Evolutionary conservation across 1,140 invertebrate genomes (phyloP).

Genomic region (Meteorus sp.): DNA sequence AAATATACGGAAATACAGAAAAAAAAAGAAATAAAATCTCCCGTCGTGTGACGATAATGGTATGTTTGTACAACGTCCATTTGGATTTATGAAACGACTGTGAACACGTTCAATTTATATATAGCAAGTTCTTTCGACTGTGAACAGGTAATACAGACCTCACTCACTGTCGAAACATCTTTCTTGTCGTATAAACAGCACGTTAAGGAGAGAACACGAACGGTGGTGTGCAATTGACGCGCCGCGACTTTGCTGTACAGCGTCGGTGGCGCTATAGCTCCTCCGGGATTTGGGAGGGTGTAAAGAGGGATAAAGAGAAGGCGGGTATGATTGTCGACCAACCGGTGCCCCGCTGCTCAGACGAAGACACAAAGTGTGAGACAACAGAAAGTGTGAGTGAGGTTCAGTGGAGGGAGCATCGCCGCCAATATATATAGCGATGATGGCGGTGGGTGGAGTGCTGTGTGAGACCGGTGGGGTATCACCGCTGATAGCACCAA

Average conservation of each 20-base stretch:
- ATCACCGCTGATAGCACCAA: constrained; percentile 34
- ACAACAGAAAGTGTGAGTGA: constrained; percentile 11
- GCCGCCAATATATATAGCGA: neutral
- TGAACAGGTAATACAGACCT: too few species aligned
- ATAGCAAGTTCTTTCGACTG: too few species aligned
- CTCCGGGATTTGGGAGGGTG: too few species aligned
- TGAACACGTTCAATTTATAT: too few species aligned
- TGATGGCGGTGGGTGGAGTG: constrained; percentile 6
- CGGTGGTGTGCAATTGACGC: constrained; percentile 37
- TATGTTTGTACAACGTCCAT: too few species aligned
- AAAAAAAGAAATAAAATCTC: too few species aligned
- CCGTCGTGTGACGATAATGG: too few species aligned
- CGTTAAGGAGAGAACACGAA: constrained; percentile 33
- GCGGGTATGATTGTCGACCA: constrained; percentile 22
- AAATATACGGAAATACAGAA: too few species aligned
- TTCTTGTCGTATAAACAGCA: too few species aligned
- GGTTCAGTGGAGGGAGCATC: neutral
- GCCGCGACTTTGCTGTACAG: constrained; percentile 19
- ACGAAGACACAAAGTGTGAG: constrained; percentile 30
- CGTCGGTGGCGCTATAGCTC: neutral
- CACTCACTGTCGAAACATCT: too few species aligned
- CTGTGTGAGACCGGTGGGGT: constrained; percentile 29
- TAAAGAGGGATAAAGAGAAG: too few species aligned
- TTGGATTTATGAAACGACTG: too few species aligned
- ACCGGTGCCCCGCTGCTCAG: constrained; percentile 15